phyloP scores from a whole-genome alignment of 2,113 vertebrate species.

The Alethe diademata region DNA sequence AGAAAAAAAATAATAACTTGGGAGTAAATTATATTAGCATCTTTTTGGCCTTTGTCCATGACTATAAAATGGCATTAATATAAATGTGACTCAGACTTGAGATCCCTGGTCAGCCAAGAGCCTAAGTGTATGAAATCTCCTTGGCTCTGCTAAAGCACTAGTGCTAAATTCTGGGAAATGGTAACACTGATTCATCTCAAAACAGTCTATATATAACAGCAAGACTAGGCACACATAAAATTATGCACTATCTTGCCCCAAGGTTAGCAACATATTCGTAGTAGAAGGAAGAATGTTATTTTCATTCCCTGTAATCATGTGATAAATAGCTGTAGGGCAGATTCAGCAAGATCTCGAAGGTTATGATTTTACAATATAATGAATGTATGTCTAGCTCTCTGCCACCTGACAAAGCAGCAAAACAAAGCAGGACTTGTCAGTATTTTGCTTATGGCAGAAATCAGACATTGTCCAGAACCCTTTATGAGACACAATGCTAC shows the following conservation, averaged over 20 bases:
- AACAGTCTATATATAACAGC: constrained; percentile 64
- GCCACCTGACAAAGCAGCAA: constrained; percentile 32
- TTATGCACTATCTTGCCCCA: constrained; percentile 61
- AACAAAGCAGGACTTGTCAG: constrained; percentile 48
- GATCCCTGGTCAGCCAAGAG: constrained; percentile 43
- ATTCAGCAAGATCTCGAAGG: constrained; percentile 48
- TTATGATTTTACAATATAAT: constrained; percentile 59
- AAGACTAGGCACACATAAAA: constrained; percentile 54
- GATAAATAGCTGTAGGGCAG: constrained; percentile 65
- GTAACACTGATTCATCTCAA: constrained; percentile 57
- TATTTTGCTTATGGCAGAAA: constrained; percentile 47
- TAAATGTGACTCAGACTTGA: constrained; percentile 41
- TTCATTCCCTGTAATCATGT: constrained; percentile 60
- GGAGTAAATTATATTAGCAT: background rate
- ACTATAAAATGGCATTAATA: constrained; percentile 33
- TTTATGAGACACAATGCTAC: constrained; percentile 23
- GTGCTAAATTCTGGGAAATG: constrained; percentile 61
- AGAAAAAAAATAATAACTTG: background rate
- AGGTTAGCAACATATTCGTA: constrained; percentile 60
- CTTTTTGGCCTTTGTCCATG: constrained; percentile 24
- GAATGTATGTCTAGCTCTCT: constrained; percentile 38
- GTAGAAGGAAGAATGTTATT: constrained; percentile 62
- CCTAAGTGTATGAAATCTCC: constrained; percentile 44
- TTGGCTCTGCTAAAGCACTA: constrained; percentile 37
- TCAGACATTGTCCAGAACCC: constrained; percentile 52